Percentiles rank a stretch among this genome's conserved stretches.
These are phyloP conservation scores for Mesitornis unicolor DNA, from an alignment of 2,113 vertebrate genomes.

Conservation along the genomic window DNA sequence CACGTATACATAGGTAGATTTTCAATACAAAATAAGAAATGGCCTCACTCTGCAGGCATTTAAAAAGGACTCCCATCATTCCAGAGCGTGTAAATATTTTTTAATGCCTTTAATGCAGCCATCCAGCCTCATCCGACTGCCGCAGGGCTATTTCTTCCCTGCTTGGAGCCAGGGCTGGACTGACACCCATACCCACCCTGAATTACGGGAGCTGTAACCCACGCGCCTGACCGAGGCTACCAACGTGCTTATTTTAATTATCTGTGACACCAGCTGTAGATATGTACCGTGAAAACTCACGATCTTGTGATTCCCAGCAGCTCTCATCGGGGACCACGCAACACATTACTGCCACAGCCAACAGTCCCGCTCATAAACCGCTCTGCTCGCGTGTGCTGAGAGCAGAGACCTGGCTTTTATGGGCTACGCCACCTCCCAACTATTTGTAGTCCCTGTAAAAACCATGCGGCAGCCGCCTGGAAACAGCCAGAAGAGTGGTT, in stretches of 20 bases:
- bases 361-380: neutral
- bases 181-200: neutral
- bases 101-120: neutral
- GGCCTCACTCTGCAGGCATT: neutral
- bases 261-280: neutral
- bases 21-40: neutral
- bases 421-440: fast-evolving
- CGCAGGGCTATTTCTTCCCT: neutral
- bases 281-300: neutral
- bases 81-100: neutral
- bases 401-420: neutral
- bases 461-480: fast-evolving
- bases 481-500: neutral
- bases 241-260: neutral
- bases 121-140: neutral
- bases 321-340: neutral
- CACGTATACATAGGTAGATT: neutral
- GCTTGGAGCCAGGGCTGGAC: neutral
- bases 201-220: neutral
- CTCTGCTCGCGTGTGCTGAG: neutral
- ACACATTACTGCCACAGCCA: neutral
- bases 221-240: neutral
- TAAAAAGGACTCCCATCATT: neutral
- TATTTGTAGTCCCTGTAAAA: constrained; percentile 39
- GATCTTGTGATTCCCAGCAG: neutral